These are phyloP conservation scores for Diplogasteroides magnus DNA, from an alignment of 1,140 invertebrate genomes.

Conservation along the genomic window DNA sequence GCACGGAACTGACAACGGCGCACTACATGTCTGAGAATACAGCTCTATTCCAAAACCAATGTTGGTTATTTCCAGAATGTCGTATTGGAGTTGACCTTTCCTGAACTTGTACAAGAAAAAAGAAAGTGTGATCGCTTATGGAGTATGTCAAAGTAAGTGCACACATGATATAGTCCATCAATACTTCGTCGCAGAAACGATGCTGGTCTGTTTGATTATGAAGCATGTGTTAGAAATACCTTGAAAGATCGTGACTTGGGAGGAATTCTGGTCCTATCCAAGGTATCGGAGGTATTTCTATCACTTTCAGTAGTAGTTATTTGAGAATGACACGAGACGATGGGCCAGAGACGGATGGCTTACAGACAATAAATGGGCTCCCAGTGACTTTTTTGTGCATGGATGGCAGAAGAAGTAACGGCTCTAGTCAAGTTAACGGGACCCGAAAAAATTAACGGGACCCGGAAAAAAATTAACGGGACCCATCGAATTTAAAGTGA, in stretches of 20 bases:
- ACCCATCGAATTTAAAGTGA: too few relatives aligned
- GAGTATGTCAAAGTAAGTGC: neutral
- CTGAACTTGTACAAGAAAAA: neutral
- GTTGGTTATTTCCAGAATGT: neutral
- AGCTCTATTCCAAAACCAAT: too few relatives aligned
- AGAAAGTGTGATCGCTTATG: neutral
- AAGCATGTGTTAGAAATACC: constrained; percentile 9
- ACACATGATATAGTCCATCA: too few relatives aligned
- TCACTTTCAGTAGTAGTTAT: neutral
- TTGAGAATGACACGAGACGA: neutral
- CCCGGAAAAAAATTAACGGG: too few relatives aligned
- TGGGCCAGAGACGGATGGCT: constrained; percentile 44
- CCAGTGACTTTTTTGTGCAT: constrained; percentile 41
- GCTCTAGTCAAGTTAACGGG: too few relatives aligned
- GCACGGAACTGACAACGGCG: constrained; percentile 45
- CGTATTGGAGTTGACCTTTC: neutral
- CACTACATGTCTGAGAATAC: constrained; percentile 35
- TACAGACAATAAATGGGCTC: constrained; percentile 35
- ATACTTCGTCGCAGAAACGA: too few relatives aligned
- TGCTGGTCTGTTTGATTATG: constrained; percentile 28
- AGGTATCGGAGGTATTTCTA: neutral
- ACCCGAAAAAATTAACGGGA: too few relatives aligned
- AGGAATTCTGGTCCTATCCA: constrained; percentile 3
- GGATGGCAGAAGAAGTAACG: constrained; percentile 41
- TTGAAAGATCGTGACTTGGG: too few relatives aligned